Base-by-base conservation (phyloP, 2,113 vertebrate genomes). In the Alosa alosa region DNA sequence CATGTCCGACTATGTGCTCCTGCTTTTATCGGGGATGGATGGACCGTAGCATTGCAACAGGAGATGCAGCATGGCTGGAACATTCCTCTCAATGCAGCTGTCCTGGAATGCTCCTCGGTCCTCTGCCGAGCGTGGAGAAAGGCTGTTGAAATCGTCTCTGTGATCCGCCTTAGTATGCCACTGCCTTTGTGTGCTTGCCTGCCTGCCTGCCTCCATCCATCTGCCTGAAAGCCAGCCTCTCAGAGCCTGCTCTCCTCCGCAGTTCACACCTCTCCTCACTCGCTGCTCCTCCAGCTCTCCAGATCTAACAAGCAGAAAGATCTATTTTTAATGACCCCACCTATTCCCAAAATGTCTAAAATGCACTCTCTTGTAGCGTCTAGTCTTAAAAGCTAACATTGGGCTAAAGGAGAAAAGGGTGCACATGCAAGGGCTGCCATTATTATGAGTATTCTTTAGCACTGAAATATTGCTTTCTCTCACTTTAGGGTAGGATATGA, bases 121-220 rank as follows among this genome's bases (percentile, higher is more conserved):
- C 1, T 57, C 36, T 10, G 4, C 18, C 15, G 13, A 13, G 39
- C 41, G 0, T 41, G 57, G 52, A 8, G 41, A 41, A 20, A 52
- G 20, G 50, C n/a, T 0, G 1, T 68, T 57, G 1, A 18, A 46
- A 44, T 57, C 20, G 36, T 60, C 18, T 72, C 11, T 78, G 72
- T 75, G 31, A 36, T 78, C 72, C 10, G 72, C 72, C 36, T 78
- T 15, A 5, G 20, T n/a, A 31, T 78, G 72, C 11, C 83, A 75
- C 81, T 72, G 64, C 25, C 25, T 72, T 50, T 87, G 84, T 57
- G 84, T 55, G 87, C 82, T 60, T 7, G 55, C 82, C 83, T 84
- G 86, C 89, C 82, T 55, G 87, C 82, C 57, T 7, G 55, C 82
- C 83, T 84, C 84, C 89, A 81, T 87, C 46, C 88, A 86, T 86